Evolutionary conservation across 1,140 invertebrate genomes (phyloP).

Genomic region (Parapsyche elsis): DNA sequence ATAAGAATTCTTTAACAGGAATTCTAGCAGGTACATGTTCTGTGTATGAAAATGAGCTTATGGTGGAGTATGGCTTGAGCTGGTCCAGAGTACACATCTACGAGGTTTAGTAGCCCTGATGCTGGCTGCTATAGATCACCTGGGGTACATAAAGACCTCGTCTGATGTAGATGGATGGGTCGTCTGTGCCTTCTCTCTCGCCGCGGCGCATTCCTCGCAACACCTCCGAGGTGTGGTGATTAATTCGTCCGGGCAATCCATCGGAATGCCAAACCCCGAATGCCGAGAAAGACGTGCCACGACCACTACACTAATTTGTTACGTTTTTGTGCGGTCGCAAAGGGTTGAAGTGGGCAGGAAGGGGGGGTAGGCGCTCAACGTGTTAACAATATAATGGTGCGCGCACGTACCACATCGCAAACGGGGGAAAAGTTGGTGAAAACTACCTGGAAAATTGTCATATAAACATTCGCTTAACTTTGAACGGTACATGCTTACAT

Average conservation of each 20-base stretch:
- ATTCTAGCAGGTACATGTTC: no score
- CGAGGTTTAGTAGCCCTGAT: conserved; percentile 2
- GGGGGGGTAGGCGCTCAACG: background rate
- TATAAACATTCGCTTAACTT: no score
- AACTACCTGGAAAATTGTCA: background rate
- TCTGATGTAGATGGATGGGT: conserved; percentile 44
- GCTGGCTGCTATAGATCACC: conserved; percentile 32
- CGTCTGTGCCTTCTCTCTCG: background rate
- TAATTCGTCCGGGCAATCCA: conserved; percentile 43
- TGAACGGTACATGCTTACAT: no score
- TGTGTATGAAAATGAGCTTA: no score
- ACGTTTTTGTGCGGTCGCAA: conserved; percentile 25
- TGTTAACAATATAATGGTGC: background rate
- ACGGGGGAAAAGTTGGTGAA: background rate
- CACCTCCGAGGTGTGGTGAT: conserved; percentile 39
- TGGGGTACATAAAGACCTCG: conserved; percentile 13
- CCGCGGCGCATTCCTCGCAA: conserved; percentile 39
- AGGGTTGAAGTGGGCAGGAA: conserved; percentile 10
- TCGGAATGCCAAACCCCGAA: conserved; percentile 38
- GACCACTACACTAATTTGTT: conserved; percentile 21
- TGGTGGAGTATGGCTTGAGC: no score
- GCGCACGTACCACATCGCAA: background rate
- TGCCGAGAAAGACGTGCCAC: background rate
- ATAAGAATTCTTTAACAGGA: no score
- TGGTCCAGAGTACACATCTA: no score